Base-by-base conservation (phyloP, 2,113 vertebrate species). In the Sorex araneus region DNA sequence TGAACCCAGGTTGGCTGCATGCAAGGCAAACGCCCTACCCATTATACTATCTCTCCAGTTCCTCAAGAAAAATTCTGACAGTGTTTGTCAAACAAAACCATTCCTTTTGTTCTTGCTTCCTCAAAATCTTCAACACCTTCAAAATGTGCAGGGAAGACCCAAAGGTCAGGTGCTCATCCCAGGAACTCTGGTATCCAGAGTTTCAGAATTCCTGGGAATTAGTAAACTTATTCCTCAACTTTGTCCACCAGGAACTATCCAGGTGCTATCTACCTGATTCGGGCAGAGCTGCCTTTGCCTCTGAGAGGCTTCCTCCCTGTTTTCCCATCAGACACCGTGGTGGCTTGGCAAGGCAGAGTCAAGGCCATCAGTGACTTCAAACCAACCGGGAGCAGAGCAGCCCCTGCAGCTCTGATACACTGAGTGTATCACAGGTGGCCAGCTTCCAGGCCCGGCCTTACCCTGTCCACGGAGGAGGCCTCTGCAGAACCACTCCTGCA, bases 21-120 rank as follows among this genome's bases (percentile, higher is more conserved):
- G 54, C 13, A 54, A 54, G 18, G 54, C 54, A 54, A 54, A 12
- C 18, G 12, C 54, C 54, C 18, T 54, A 54, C 18, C 54, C 54
- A 54, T 19, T 54, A 19, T 54, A 19, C 12, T 19, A 10, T 54
- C 13, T 54, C 54, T 54, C 18, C 54, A 54, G 54, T 54, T 13
- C 21, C 66, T 67, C n/a, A 69, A 90, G 78, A 40, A 67, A 73
- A 78, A 60, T 81, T 77, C 43, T 40, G 27, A 36, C 6, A 60
- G 18, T 40, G 45, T 74, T 79, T 21, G 0, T n/a, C n/a, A n/a
- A n/a, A n/a, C n/a, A 40, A 79, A 45, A 66, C 79, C 16, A 74
- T 73, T 88, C 45, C 66, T 87, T 71, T 54, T 76, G 36, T 28
- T 64, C 13, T 91, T 47, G 30, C 82, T 76, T 84, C 60, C 36